These are phyloP conservation scores for Nasonia longicornis DNA, from an alignment of 1,140 invertebrate genomes.

Conservation along the genomic window DNA sequence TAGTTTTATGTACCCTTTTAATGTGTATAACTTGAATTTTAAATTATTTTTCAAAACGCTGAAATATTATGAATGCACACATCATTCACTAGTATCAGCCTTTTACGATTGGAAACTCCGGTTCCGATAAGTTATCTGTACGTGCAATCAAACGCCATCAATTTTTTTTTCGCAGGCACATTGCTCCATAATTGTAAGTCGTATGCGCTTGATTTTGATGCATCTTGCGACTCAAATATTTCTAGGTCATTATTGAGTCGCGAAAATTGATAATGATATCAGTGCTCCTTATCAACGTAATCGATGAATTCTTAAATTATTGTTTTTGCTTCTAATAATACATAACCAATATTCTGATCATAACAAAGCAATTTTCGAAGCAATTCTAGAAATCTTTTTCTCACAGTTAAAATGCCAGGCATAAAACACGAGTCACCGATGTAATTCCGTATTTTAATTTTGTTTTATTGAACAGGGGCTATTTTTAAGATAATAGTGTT, in stretches of 20 bases:
- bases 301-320: not conserved
- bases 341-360: too few species aligned
- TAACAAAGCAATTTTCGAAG: too few species aligned
- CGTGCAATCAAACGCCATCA: not conserved
- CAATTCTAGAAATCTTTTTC: too few species aligned
- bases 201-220: not conserved
- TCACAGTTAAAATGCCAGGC: too few species aligned
- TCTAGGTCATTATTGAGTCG: not conserved
- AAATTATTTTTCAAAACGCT: not conserved
- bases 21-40: not conserved
- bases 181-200: not conserved
- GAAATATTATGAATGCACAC: not conserved
- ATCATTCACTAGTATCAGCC: not conserved
- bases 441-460: too few species aligned
- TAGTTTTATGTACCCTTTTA: too few species aligned
- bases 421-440: too few species aligned
- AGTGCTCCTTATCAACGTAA: not conserved
- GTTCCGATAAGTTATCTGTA: conserved; percentile 3
- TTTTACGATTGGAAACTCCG: not conserved
- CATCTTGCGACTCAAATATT: conserved; percentile 5
- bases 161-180: not conserved
- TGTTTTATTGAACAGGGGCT: too few species aligned
- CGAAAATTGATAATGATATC: not conserved
- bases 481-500: too few species aligned
- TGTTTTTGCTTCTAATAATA: too few species aligned